Percentiles rank a stretch among this genome's conserved stretches.
These are phyloP conservation scores for Hydrochoerus hydrochaeris DNA, from an alignment of 2,113 vertebrate species.

Conservation along the genomic window DNA sequence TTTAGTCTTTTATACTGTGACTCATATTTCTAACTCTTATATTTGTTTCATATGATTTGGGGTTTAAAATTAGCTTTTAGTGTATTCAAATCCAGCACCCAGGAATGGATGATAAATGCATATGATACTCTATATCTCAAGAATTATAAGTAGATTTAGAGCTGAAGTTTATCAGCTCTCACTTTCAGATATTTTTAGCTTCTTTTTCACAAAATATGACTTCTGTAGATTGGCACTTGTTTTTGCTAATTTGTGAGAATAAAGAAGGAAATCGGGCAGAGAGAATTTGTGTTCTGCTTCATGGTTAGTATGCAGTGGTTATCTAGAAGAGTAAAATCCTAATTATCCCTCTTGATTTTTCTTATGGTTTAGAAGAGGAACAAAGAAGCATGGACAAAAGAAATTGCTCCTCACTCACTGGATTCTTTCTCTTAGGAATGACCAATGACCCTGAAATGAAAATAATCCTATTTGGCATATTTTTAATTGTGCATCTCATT, in stretches of 20 bases:
- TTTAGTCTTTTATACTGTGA: neutral
- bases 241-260: neutral
- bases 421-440: neutral
- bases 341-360: neutral
- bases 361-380: neutral
- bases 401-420: conserved; percentile 9
- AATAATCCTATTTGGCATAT: neutral
- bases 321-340: neutral
- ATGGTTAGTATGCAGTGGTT: neutral
- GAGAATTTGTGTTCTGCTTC: neutral
- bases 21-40: neutral
- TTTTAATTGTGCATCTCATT: neutral
- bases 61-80: neutral
- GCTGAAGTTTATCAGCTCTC: neutral
- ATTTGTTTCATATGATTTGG: neutral
- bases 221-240: neutral
- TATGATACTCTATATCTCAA: neutral
- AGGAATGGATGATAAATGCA: neutral
- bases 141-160: neutral
- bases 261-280: neutral
- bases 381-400: neutral
- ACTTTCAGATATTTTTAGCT: neutral
- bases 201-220: no score
- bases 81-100: neutral
- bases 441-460: neutral